These are phyloP conservation scores for Abrostola tripartita DNA, from an alignment of 2,888 invertebrate genomes.

Conservation along the genomic window DNA sequence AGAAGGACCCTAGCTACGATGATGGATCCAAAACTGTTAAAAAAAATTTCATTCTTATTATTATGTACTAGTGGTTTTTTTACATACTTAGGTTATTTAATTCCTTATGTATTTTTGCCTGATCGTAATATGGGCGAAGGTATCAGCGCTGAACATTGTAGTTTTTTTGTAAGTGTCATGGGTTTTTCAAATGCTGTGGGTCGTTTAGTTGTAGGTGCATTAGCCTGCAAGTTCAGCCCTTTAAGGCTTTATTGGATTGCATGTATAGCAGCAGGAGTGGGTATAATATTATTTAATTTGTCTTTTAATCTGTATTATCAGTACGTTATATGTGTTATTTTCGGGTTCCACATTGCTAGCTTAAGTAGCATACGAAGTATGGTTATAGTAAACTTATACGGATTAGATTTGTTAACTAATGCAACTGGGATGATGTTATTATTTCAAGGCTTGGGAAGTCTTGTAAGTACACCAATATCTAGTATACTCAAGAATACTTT, in stretches of 20 bases:
- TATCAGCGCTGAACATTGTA: constrained; percentile 67
- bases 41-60: constrained; percentile 71
- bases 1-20: constrained; percentile 82
- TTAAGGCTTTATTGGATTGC: constrained; percentile 62
- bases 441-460: constrained; percentile 79
- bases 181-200: constrained; percentile 75
- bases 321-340: constrained; percentile 71
- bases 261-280: constrained; percentile 67
- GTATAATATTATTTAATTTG: constrained; percentile 70
- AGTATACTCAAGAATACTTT: constrained; percentile 69
- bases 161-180: constrained; percentile 76
- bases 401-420: constrained; percentile 81
- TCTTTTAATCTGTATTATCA: constrained; percentile 75
- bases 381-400: constrained; percentile 76
- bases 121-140: constrained; percentile 72
- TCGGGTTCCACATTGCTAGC: constrained; percentile 74
- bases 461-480: constrained; percentile 78
- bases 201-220: constrained; percentile 68
- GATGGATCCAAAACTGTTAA: constrained; percentile 79
- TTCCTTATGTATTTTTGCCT: constrained; percentile 78
- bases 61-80: constrained; percentile 72
- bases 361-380: constrained; percentile 74
- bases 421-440: constrained; percentile 79
- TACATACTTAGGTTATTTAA: constrained; percentile 74
- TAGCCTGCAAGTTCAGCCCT: constrained; percentile 73